Evolutionary conservation across 2,888 invertebrate species (phyloP), one percentile per base, ranked within the genome.

Genomic region (Ornithoptera priamus): DNA sequence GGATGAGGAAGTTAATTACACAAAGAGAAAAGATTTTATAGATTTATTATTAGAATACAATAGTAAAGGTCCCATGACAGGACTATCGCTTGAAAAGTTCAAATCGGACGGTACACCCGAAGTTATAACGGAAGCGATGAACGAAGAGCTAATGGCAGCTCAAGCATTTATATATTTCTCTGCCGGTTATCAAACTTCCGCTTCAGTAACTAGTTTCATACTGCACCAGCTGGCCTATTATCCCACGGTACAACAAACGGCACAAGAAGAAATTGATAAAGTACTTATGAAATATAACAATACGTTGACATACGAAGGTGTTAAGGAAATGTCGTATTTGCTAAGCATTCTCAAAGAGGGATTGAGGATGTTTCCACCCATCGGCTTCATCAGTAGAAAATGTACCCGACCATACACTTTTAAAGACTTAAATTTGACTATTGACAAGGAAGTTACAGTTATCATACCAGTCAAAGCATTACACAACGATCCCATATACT

Each of bases 181-280:
- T 5, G 77, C 77, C 4, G 78, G 78, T 7, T 79, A 74, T 70
- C 77, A 78, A 66, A 79, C 78, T 1, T 77, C 79, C 1, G 75
- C 79, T 8, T 72, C 75, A 2, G 64, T 75, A 0, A 77, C 83
- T 24, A 81, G 81, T 67, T 83, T 76, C 42, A 76, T 78, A 4
- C 72, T 81, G 18, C 82, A 83, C 46, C 76, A 80, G 67, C 71
- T 83, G 12, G 82, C 88, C 2, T 75, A 77, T 36, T 72, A 86
- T 69, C 83, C 81, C 7, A 78, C 83, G 10, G 75, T 83, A 22
- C 88, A 88, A 72, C 71, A 76, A 4, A 80, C 77, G 65, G 75
- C 83, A 7, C 81, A 82, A 68, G 68, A 78, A 20, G 85, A 88
- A 75, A 78, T 87, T 39, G 84, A 82, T 66, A 65, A 18, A 17